phyloP scores from a whole-genome alignment of 2,888 invertebrate genomes.

The Acanthococcus lagerstroemiae region DNA sequence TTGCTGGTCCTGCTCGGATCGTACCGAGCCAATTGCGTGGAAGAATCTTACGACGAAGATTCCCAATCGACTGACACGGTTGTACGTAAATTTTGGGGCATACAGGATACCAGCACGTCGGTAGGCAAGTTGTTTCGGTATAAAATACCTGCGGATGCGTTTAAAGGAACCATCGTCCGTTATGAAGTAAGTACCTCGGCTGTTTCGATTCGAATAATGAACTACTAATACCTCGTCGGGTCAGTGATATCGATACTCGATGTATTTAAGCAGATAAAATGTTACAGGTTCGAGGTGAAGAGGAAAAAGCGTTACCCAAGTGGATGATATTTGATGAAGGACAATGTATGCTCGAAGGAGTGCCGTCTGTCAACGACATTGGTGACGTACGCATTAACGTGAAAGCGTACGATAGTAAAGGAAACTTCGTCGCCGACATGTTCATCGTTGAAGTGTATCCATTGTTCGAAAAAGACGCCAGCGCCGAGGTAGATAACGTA shows the following conservation, averaged over 20 bases:
- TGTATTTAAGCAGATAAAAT: no score
- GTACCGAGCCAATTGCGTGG: no score
- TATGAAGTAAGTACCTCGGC: constrained; percentile 55
- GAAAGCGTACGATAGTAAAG: constrained; percentile 47
- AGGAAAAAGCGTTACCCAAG: constrained; percentile 46
- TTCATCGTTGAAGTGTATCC: constrained; percentile 55
- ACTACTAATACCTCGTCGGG: background rate
- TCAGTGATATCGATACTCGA: background rate
- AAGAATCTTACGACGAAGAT: constrained; percentile 18
- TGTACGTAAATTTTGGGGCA: constrained; percentile 43
- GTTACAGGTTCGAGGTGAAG: constrained; percentile 43
- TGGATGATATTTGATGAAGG: constrained; percentile 64
- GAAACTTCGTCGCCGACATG: constrained; percentile 50
- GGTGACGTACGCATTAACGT: constrained; percentile 57
- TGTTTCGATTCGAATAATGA: no score
- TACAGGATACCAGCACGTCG: constrained; percentile 56
- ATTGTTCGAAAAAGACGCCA: constrained; percentile 23
- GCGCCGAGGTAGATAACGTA: constrained; percentile 18
- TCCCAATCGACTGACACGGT: constrained; percentile 36
- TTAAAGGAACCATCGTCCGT: constrained; percentile 54
- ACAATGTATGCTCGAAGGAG: constrained; percentile 61
- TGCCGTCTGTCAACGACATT: constrained; percentile 57
- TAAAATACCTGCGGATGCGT: constrained; percentile 60
- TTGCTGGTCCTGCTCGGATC: no score
- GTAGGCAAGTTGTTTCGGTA: constrained; percentile 64